Evolutionary conservation across 2,113 vertebrate genomes (phyloP), one percentile per base, ranked within the genome.

Genomic region (Cacatua alba): DNA sequence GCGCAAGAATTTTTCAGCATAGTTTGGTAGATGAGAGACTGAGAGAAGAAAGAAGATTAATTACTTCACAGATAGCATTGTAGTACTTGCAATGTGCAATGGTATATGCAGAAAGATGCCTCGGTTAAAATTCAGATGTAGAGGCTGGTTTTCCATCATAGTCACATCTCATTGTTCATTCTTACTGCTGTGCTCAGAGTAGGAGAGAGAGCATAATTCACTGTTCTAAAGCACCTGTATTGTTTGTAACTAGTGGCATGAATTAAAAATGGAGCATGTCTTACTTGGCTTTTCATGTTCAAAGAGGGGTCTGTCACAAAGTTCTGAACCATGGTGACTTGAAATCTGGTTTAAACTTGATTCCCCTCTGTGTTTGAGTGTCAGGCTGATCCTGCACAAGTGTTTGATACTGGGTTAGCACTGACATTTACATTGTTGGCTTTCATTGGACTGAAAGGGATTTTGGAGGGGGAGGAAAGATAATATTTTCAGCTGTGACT

Each of bases 81-180:
- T 35, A 49, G 80, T 81, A 76, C 86, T 81, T 52, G 64, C 68
- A 20, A 52, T 14, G 11, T 48, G 82, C 75, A 14, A 11, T 0
- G 44, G 39, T 29, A 8, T 39, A 13, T 10, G 62, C 72, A 62
- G 64, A 65, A 75, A 60, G 63, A 19, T 62, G 82, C 4, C 52
- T 78, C 7, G 7, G 55, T 21, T 92, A 69, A 82, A 75, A 94
- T 90, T 51, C 25, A 60, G 88, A 76, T 4, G 52, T 5, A 41
- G 83, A 88, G 82, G 52, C 89, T 55, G 88, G 44, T 11, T 37
- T 39, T 97, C 92, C 91, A 55, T 97, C 94, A 80, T 11, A 57
- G 75, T 52, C 87, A 80, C 85, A 74, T 87, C 81, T 83, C 93
- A 84, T 92, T 96, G 95, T 88, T 90, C 95, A 82, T 81, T 82